Percentiles rank a stretch among this genome's conserved stretches.
These are phyloP conservation scores for Setipinna tenuifilis DNA, from an alignment of 2,797 vertebrate genomes.

Conservation along the genomic window DNA sequence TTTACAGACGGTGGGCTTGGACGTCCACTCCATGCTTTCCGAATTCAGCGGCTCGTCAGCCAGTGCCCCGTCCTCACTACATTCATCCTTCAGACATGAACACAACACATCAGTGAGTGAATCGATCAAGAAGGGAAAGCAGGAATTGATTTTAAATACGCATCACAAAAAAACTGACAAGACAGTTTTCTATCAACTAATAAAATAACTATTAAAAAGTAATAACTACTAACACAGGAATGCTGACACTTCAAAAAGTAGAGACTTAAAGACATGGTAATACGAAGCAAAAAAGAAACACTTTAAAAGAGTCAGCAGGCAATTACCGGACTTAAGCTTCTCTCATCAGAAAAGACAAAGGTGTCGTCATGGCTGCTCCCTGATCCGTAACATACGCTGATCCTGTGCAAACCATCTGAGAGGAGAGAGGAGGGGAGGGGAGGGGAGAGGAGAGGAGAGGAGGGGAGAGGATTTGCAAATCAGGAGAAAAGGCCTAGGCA, in stretches of 20 bases:
- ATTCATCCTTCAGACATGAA: conserved; percentile 82
- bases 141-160: background rate
- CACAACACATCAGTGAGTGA: background rate
- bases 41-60: conserved; percentile 77
- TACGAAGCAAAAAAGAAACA: background rate
- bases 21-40: conserved; percentile 77
- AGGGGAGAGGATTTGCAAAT: too few relatives aligned
- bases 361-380: conserved; percentile 78
- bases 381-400: conserved; percentile 85
- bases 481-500: too few relatives aligned
- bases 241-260: background rate
- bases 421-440: background rate
- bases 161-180: background rate
- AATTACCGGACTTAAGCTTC: conserved; percentile 88
- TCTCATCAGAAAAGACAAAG: conserved; percentile 89
- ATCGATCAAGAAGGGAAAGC: background rate
- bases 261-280: background rate
- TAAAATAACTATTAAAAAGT: background rate
- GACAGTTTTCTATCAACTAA: background rate
- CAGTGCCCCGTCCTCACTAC: conserved; percentile 89
- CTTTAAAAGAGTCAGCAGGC: background rate
- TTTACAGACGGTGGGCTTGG: conserved; percentile 84
- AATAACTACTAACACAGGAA: background rate
- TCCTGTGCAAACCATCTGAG: conserved; percentile 85
- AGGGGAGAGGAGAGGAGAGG: too few relatives aligned